A percentile compares a stretch with the other conserved stretches of the same genome.
Evolutionary conservation across 2,888 invertebrate species (phyloP).

Genomic region (Scelioninae gen. 2): DNA sequence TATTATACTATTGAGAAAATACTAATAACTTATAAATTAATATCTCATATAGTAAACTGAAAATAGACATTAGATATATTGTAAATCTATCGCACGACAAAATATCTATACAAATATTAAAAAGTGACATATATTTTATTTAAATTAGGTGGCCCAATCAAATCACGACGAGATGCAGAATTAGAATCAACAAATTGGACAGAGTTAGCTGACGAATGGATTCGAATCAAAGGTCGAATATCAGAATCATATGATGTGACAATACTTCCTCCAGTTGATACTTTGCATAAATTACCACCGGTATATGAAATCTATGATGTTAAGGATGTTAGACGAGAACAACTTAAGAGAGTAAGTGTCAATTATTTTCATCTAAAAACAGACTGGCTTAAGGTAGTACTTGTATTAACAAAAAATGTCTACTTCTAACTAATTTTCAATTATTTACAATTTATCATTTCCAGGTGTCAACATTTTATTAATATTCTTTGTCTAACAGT

Average conservation of each 20-base stretch:
- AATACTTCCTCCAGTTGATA: slow-evolving; percentile 65
- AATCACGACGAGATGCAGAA: slow-evolving; percentile 64
- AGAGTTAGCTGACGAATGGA: slow-evolving; percentile 71
- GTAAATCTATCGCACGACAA: too few relatives aligned
- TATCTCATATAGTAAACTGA: too few relatives aligned
- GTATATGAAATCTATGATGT: slow-evolving; percentile 61
- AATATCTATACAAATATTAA: too few relatives aligned
- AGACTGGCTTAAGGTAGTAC: background rate
- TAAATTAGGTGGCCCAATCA: slow-evolving; percentile 58
- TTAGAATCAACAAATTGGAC: slow-evolving; percentile 70
- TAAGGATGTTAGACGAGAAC: slow-evolving; percentile 63
- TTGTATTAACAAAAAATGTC: background rate
- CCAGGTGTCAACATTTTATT: too few relatives aligned
- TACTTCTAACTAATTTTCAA: too few relatives aligned
- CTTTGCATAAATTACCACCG: slow-evolving; percentile 66
- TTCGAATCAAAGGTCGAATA: slow-evolving; percentile 64
- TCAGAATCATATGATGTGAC: slow-evolving; percentile 65
- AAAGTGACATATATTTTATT: too few relatives aligned
- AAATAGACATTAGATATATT: too few relatives aligned
- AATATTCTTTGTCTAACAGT: too few relatives aligned
- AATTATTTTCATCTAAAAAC: background rate
- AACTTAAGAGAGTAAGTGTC: slow-evolving; percentile 67
- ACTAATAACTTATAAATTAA: too few relatives aligned
- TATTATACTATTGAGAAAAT: too few relatives aligned
- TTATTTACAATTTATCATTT: too few relatives aligned